phyloP scores from a whole-genome alignment of 2,113 vertebrate species.

The Albula glossodonta region DNA sequence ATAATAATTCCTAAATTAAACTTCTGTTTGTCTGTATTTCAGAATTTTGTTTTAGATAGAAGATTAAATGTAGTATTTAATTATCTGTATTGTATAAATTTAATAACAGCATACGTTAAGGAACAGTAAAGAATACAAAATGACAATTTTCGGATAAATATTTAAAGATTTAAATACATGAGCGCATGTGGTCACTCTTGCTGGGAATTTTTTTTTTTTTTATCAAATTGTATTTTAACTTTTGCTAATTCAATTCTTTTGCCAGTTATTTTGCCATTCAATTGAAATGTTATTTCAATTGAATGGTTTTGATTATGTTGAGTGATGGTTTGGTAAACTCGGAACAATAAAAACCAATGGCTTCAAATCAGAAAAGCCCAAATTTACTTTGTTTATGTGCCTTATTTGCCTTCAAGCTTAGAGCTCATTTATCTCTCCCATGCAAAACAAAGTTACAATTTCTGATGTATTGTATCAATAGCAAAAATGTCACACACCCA shows the following conservation, averaged over 20 bases:
- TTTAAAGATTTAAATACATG: no score
- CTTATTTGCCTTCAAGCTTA: no score
- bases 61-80: not conserved
- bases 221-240: no score
- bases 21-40: not conserved
- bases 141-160: not conserved
- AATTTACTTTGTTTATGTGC: not conserved
- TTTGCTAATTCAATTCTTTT: no score
- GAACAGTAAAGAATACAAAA: not conserved
- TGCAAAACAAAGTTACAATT: not conserved
- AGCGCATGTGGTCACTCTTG: no score
- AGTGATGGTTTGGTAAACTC: not conserved
- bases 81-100: not conserved
- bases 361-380: not conserved
- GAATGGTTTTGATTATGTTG: not conserved
- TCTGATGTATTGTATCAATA: not conserved
- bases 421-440: no score
- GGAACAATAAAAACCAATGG: not conserved
- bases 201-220: no score
- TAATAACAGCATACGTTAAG: not conserved
- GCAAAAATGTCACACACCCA: not conserved
- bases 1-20: not conserved
- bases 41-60: not conserved
- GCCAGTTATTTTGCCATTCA: no score
- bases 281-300: not conserved